A percentile compares a stretch with the other conserved stretches of the same genome.
These are phyloP conservation scores for Hexactinellida sp. DNA, from an alignment of 37 sponge, comb jelly and placozoan genomes.

Conservation along the genomic window DNA sequence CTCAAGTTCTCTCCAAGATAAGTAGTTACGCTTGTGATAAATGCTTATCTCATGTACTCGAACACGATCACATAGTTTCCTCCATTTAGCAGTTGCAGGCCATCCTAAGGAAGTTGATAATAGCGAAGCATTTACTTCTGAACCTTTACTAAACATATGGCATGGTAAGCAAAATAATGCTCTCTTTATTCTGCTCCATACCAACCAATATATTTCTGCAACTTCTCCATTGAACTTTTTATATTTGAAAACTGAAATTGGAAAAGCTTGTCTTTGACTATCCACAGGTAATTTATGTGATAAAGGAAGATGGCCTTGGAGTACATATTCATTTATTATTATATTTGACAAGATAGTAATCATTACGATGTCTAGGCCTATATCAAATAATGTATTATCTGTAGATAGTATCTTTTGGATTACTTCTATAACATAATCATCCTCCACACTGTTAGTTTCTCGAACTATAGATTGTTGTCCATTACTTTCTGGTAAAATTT, in stretches of 20 bases:
- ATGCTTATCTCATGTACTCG: constrained; percentile 16
- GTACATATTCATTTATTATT: not conserved
- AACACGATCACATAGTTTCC: constrained; percentile 7
- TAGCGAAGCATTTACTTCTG: not conserved
- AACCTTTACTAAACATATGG: constrained; percentile 17
- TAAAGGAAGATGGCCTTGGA: not conserved
- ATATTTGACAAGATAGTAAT: not conserved
- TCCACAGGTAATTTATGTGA: constrained; percentile 15
- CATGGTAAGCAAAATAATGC: constrained; percentile 26
- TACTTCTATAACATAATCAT: too few species aligned
- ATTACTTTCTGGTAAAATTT: too few species aligned
- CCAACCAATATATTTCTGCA: constrained; percentile 20
- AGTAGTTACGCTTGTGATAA: constrained; percentile 12
- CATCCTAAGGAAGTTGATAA: constrained; percentile 14
- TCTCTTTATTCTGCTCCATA: constrained; percentile 20
- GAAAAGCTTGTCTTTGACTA: constrained; percentile 23
- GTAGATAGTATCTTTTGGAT: too few species aligned
- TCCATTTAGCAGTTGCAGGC: constrained; percentile 19
- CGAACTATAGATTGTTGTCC: too few species aligned
- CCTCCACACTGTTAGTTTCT: too few species aligned
- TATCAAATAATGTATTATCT: too few species aligned
- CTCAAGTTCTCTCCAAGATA: constrained; percentile 18
- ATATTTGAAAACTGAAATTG: constrained; percentile 22
- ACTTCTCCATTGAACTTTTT: constrained; percentile 19
- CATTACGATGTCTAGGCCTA: not conserved